A percentile compares a stretch with the other conserved stretches of the same genome.
Evolutionary conservation across 2,113 vertebrate species (phyloP).

Genomic region (Gobiocypris rarus): DNA sequence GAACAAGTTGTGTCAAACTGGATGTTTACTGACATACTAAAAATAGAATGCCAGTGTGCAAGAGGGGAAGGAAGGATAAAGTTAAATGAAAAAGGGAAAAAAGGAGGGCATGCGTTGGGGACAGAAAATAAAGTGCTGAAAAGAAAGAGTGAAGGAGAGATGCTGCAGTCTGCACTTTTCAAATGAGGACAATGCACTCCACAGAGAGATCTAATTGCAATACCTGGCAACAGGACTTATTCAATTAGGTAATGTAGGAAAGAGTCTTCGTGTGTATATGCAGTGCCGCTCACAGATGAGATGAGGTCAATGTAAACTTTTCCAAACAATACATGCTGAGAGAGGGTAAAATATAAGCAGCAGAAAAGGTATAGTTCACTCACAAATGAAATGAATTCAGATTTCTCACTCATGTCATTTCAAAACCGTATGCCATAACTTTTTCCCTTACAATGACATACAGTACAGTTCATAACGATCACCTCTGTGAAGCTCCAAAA

Average conservation of each 20-base stretch:
- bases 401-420: background rate
- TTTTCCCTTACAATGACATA: background rate
- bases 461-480: background rate
- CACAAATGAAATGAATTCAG: background rate
- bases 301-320: background rate
- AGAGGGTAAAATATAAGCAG: background rate
- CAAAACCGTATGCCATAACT: background rate
- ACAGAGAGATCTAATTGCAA: constrained; percentile 49
- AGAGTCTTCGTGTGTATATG: constrained; percentile 9
- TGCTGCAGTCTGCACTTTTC: constrained; percentile 42
- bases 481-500: background rate
- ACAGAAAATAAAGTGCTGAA: background rate
- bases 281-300: background rate
- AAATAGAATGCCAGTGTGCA: background rate
- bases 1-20: constrained; percentile 57
- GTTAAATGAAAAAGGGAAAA: constrained; percentile 16
- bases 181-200: constrained; percentile 41
- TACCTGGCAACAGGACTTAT: constrained; percentile 33
- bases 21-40: background rate
- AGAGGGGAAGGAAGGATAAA: constrained; percentile 48
- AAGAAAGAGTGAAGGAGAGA: constrained; percentile 26
- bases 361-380: background rate
- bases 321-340: background rate
- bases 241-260: constrained; percentile 37
- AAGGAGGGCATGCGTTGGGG: background rate